Conservation (phyloP, 2,797 vertebrate genomes). For the Sebastes kiyomatsui region DNA sequence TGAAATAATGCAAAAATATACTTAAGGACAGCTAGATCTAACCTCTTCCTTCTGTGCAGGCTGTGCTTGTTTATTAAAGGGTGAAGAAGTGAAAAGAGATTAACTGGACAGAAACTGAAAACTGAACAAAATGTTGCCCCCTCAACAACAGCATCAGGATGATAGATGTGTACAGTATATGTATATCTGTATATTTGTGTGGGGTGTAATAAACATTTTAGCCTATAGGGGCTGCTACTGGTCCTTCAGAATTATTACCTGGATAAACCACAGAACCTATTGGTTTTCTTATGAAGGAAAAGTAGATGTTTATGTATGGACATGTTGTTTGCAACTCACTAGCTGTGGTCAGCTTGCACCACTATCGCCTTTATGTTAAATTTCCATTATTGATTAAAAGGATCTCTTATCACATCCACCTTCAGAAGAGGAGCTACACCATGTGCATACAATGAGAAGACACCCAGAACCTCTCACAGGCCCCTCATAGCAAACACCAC, state of each 20-base stretch:
- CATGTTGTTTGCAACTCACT: slow-evolving; percentile 12
- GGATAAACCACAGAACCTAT: neutral
- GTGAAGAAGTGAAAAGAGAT: neutral
- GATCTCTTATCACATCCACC: slow-evolving; percentile 23
- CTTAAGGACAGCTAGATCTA: neutral
- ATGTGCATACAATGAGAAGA: slow-evolving; percentile 9
- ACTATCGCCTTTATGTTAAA: slow-evolving; percentile 14
- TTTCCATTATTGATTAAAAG: slow-evolving; percentile 58
- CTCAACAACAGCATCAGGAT: neutral
- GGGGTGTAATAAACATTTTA: neutral
- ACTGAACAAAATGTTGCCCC: neutral
- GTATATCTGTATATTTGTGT: neutral
- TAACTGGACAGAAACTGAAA: neutral
- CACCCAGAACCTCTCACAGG: neutral
- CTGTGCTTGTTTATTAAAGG: neutral
- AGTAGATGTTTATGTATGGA: neutral
- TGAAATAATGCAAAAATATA: neutral
- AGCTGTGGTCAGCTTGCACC: neutral
- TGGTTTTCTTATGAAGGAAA: neutral
- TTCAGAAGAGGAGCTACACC: neutral
- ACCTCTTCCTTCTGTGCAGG: neutral
- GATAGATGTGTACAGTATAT: neutral
- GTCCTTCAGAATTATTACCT: neutral
- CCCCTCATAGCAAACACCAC: neutral
- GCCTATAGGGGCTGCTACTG: neutral